Base-by-base conservation (phyloP, 2,888 invertebrate species). In the Orthosia cruda region DNA sequence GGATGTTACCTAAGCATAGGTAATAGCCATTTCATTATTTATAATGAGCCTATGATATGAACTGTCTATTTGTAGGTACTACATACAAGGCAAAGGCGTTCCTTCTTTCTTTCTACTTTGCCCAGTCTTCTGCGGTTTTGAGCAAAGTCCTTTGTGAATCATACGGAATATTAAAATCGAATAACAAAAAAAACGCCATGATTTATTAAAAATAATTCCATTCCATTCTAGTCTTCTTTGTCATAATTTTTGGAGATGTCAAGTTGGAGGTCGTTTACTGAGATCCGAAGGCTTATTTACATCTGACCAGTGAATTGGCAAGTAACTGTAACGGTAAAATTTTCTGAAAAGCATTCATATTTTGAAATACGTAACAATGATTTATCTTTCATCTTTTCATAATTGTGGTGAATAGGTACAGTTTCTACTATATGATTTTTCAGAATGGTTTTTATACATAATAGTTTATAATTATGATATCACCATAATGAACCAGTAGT, bases 281-380 rank as follows among this genome's bases (percentile, higher is more conserved):
- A 61, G 58, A 65, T 71, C 20, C 12, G 45, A 20, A 63, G 75
- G 50, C 54, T 69, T 62, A 73, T 74, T 78, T 74, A 67, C 81
- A 47, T 45, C 40, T 13, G 23, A 47, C 57, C 20, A 45, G 26
- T 75, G 47, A 55, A 40, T 63, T 32, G 49, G 63, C 75, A 23
- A 81, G 58, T 61, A 45, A 74, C 57, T 54, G 4, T 16, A 58
- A 74, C n/a, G 16, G 20, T 62, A 20, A 12, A n/a, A 54, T 59
- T 49, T 54, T 54, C 5, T 18, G 9, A 54, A 80, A 26, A 64
- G 20, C 16, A 12, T 45, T 54, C n/a, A 54, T 23, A 45, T 4
- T 61, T 49, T 54, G 12, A 47, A 26, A 20, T 49, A 40, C 40
- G 9, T 40, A 18, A 18, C 40, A 54, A 59, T 26, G 7, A 72